These are phyloP conservation scores for Rhadina sibilatrix DNA, from an alignment of 2,113 vertebrate species.

Conservation along the genomic window DNA sequence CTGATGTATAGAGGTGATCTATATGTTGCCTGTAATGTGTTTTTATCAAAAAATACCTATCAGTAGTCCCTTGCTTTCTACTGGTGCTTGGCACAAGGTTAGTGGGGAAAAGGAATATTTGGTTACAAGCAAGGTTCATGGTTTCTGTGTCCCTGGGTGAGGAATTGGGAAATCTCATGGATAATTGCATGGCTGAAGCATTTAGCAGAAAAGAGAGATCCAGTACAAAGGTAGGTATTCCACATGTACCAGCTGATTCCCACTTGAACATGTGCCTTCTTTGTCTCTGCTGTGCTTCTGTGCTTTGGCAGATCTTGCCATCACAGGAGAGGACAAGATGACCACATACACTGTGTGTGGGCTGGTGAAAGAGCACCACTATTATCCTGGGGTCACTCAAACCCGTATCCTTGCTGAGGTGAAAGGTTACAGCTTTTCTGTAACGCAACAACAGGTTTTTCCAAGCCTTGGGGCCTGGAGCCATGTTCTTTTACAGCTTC, in stretches of 20 bases:
- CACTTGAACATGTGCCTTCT: background rate
- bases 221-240: background rate
- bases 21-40: background rate
- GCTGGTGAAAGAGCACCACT: background rate
- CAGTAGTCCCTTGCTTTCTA: background rate
- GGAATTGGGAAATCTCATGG: background rate
- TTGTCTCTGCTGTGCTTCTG: background rate
- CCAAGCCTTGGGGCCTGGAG: constrained; percentile 33
- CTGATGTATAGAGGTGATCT: background rate
- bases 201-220: background rate
- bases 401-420: background rate
- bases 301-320: background rate
- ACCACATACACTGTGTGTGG: background rate
- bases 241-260: background rate
- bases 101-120: background rate
- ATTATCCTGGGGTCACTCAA: background rate
- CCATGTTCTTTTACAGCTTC: background rate
- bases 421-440: background rate
- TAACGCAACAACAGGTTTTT: background rate
- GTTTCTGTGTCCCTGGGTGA: background rate
- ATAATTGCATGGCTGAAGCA: background rate
- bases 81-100: background rate
- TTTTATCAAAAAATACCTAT: background rate
- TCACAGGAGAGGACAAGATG: background rate
- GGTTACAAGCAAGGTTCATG: background rate